A percentile compares a stretch with the other conserved stretches of the same genome.
These are phyloP conservation scores for Zosterops lateralis DNA, from an alignment of 2,113 vertebrate genomes.

Conservation along the genomic window DNA sequence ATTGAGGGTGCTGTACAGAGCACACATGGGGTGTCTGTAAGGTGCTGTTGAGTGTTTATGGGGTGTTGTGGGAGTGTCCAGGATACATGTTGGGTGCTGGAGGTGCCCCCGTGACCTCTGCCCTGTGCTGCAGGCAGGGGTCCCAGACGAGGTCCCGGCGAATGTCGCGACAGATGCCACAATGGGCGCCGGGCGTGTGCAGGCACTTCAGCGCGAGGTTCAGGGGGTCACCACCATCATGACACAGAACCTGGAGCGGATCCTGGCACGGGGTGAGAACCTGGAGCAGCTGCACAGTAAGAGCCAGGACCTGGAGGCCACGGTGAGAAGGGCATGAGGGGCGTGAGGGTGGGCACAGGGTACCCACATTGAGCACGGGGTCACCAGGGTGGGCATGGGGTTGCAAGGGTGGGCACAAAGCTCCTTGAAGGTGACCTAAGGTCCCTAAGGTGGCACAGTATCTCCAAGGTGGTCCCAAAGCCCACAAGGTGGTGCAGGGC, in stretches of 20 bases:
- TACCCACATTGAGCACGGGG: neutral
- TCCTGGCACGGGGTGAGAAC: constrained; percentile 89
- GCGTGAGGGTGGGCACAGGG: neutral
- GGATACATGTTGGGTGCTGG: neutral
- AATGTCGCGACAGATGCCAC: neutral
- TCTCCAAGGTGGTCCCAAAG: neutral
- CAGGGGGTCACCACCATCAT: constrained; percentile 90
- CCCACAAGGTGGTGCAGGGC: too few species aligned
- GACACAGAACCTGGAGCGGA: constrained; percentile 91
- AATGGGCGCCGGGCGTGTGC: constrained; percentile 59
- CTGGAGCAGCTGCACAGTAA: constrained; percentile 89
- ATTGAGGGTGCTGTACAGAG: neutral
- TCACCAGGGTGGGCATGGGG: neutral
- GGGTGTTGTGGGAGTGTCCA: neutral
- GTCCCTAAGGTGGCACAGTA: neutral
- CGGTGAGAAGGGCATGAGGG: constrained; percentile 68
- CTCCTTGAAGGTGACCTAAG: neutral
- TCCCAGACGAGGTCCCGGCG: rapidly evolving
- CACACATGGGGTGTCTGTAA: neutral
- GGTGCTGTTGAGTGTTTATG: neutral
- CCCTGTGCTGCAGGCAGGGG: neutral
- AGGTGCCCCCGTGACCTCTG: neutral
- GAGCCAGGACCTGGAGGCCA: constrained; percentile 88
- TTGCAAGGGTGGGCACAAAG: neutral
- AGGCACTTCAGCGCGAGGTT: constrained; percentile 81